Conservation (phyloP, 2,113 vertebrate genomes). For the Helogale parvula region DNA sequence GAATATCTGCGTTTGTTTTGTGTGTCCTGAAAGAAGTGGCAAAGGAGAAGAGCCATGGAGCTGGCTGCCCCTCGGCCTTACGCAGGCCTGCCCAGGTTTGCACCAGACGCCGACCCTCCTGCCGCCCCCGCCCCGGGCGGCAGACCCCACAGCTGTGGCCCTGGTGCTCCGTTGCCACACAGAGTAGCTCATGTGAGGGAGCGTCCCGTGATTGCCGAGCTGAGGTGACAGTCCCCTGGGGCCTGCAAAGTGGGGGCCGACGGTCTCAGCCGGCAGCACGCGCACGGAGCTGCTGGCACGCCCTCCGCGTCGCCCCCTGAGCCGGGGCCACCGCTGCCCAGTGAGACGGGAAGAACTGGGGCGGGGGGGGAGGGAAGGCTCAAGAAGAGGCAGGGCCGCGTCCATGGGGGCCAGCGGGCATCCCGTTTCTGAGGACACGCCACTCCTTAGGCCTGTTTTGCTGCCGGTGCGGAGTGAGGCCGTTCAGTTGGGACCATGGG, state of each 20-base stretch:
- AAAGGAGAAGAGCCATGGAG: background rate
- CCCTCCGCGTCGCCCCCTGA: background rate
- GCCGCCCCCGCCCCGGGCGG: background rate
- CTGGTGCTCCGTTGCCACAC: accelerated
- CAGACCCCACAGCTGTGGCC: no score
- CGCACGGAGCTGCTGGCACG: no score
- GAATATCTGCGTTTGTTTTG: background rate
- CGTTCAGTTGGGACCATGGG: accelerated
- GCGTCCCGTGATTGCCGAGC: background rate
- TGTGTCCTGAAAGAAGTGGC: background rate
- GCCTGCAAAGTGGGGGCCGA: no score
- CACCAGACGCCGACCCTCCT: background rate
- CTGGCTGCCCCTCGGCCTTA: background rate
- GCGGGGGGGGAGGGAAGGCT: accelerated
- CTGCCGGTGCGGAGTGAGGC: background rate
- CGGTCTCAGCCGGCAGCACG: no score
- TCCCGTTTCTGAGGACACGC: background rate
- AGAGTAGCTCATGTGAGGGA: background rate
- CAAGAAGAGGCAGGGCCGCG: background rate
- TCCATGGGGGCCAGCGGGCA: no score
- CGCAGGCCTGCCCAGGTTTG: background rate
- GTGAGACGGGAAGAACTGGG: no score
- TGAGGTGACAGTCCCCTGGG: background rate
- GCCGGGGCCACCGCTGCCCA: accelerated
- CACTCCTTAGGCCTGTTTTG: no score